phyloP scores from a whole-genome alignment of 1,140 invertebrate species.

The Drosophila jambulina region DNA sequence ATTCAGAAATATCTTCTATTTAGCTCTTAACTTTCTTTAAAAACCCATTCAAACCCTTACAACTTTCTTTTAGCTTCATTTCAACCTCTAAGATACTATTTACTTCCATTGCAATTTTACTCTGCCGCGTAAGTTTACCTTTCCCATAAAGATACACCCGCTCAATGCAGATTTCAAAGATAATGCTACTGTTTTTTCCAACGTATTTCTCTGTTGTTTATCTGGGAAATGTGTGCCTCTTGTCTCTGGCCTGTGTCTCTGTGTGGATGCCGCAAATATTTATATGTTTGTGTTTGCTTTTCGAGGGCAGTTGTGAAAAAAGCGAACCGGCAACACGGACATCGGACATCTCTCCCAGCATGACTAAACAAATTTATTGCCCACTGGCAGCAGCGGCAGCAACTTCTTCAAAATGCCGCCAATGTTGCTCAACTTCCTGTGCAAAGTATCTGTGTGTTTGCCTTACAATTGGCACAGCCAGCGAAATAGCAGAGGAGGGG shows the following conservation, averaged over 20 bases:
- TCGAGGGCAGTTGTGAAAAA: constrained; percentile 77
- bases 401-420: constrained; percentile 79
- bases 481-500: constrained; percentile 2
- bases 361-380: constrained; percentile 73
- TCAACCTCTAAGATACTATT: neutral
- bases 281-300: constrained; percentile 68
- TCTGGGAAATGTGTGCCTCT: constrained; percentile 51
- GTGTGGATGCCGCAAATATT: constrained; percentile 60
- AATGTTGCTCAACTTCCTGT: constrained; percentile 79
- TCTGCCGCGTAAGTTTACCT: neutral
- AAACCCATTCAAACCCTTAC: neutral
- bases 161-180: constrained; percentile 27
- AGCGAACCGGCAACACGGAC: constrained; percentile 36
- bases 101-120: constrained; percentile 1
- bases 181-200: constrained; percentile 38
- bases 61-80: neutral
- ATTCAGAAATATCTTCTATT: neutral
- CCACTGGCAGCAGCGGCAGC: constrained; percentile 3
- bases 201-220: constrained; percentile 26
- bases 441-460: constrained; percentile 62
- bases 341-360: constrained; percentile 36
- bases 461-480: constrained; percentile 72
- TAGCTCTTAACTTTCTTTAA: neutral
- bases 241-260: constrained; percentile 16
- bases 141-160: constrained; percentile 22